Percentiles rank a stretch among this genome's conserved stretches.
These are phyloP conservation scores for Garra rufa DNA, from an alignment of 2,113 vertebrate genomes.

Conservation along the genomic window DNA sequence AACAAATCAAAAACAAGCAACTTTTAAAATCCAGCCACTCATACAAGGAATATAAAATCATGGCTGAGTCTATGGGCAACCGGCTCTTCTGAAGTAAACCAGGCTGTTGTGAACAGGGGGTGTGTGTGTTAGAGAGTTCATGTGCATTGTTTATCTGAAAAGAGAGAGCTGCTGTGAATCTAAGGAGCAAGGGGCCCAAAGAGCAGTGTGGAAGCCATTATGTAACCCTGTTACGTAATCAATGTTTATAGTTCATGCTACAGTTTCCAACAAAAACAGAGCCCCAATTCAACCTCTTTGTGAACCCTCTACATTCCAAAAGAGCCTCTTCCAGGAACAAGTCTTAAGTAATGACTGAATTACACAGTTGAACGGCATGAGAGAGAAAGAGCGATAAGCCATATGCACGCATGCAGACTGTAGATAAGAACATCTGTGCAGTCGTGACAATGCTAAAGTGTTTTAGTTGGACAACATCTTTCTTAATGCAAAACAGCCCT, in stretches of 20 bases:
- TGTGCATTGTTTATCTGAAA: neutral
- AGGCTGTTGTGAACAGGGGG: neutral
- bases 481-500: neutral
- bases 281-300: neutral
- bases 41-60: slow-evolving; percentile 71
- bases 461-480: neutral
- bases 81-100: neutral
- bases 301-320: neutral
- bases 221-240: neutral
- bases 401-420: neutral
- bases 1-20: slow-evolving; percentile 39
- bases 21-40: slow-evolving; percentile 60
- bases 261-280: neutral
- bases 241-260: neutral
- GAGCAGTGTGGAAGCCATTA: neutral
- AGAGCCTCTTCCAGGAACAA: neutral
- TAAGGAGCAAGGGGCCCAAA: neutral
- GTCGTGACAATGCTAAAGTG: neutral
- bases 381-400: slow-evolving; percentile 8
- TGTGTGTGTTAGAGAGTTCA: neutral
- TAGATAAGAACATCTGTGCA: neutral
- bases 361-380: neutral
- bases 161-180: neutral
- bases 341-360: neutral
- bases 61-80: slow-evolving; percentile 38